Evolutionary conservation across 23 tunicate genomes (phyloP), one percentile per base, ranked within the genome.

Genomic region (Ciona savignyi): DNA sequence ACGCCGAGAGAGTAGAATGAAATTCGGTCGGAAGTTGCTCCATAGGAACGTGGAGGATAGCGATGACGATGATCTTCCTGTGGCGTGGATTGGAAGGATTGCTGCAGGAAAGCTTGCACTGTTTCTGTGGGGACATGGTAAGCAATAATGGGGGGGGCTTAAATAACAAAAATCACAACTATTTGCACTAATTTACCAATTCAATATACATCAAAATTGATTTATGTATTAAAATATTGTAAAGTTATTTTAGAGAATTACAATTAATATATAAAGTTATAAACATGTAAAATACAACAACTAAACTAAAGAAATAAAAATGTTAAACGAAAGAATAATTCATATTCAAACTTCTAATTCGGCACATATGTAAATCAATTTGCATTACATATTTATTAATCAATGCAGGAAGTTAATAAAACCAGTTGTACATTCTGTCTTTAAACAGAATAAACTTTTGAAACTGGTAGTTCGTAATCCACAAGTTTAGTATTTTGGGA

Each of bases 81-180:
- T 27, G 27, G 33, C 19, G 64, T 48, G 27, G 76, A 72, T 49
- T 81, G 85, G 62, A 72, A 81, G 2, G 85, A 81, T 48, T 81
- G 78, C 29, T 81, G 73, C 27, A 81, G 24, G 62, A 73, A 81
- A 6, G 78, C 78, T 51, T 73, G 85, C 0, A 74, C 85, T 42
- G 85, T 73, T 65, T 64, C 85, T 81, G 66, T 3, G 27, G 24
- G 32, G 30, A 62, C 2, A 72, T 42, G 2, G 2, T 9, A 21
- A 19, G 23, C 69, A 15, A 15, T 62, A 3, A 9, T 62, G n/a
- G n/a, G n/a, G n/a, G n/a, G 23, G 25, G 63, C 3, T 19, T 35
- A 4, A 63, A 63, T 25, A 63, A 71, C 34, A 34, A 71, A 71
- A 71, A 71, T 15, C 19, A 49, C n/a, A n/a, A n/a, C 19, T 20